A percentile compares a stretch with the other conserved stretches of the same genome.
Evolutionary conservation across 53 echinoderm and acorn worm genomes (phyloP).

Genomic region (Henricia sp.): DNA sequence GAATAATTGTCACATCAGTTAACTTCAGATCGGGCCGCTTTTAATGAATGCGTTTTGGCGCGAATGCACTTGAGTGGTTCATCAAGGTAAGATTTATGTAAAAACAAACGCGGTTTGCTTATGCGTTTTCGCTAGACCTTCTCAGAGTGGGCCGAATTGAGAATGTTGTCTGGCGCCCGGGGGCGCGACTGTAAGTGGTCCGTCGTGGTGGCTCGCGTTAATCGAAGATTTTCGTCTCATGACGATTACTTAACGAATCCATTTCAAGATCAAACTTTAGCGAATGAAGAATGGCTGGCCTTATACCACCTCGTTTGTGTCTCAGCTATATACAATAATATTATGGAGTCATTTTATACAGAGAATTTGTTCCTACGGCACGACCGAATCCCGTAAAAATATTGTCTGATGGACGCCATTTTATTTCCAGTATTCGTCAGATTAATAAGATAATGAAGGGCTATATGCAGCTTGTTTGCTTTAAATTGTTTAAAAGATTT

Average conservation of each 20-base stretch:
- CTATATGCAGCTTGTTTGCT: no score
- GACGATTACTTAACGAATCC: background rate
- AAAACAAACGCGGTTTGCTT: constrained; percentile 50
- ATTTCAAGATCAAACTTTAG: constrained; percentile 13
- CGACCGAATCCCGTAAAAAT: background rate
- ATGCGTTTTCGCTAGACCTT: constrained; percentile 1
- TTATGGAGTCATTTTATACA: no score
- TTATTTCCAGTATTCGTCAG: background rate
- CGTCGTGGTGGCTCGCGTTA: background rate
- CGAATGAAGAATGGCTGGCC: constrained; percentile 23
- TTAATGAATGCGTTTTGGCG: background rate
- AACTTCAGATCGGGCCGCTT: background rate
- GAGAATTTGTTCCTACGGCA: no score
- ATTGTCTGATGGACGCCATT: constrained; percentile 14
- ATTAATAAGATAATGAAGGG: background rate
- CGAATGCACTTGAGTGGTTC: constrained; percentile 8
- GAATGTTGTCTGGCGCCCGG: constrained; percentile 50
- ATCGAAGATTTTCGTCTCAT: constrained; percentile 19
- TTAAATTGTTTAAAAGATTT: no score
- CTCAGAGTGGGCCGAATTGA: background rate
- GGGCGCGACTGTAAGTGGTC: constrained; percentile 55
- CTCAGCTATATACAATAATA: no score
- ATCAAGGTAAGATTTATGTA: constrained; percentile 35
- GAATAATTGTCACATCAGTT: background rate
- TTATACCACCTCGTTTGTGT: background rate